A percentile compares a stretch with the other conserved stretches of the same genome.
Evolutionary conservation across 2,888 invertebrate species (phyloP).

Genomic region (Lasioglossum lativentre): DNA sequence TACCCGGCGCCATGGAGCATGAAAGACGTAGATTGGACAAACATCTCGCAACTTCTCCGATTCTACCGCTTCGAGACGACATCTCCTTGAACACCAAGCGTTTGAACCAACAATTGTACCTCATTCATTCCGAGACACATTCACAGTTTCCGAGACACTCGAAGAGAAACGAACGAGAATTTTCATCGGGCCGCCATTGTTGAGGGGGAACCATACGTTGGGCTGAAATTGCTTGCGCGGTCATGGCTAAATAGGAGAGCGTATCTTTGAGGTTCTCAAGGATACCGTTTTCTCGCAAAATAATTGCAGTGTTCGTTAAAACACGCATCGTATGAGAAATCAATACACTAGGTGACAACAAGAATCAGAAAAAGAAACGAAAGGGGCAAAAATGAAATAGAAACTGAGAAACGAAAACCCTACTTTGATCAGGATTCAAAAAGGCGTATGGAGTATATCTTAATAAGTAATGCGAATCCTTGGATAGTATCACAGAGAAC

Average conservation of each 20-base stretch:
- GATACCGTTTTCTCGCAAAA: background rate
- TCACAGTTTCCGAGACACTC: slow-evolving; percentile 11
- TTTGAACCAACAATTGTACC: background rate
- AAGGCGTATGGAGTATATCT: slow-evolving; percentile 7
- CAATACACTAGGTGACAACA: background rate
- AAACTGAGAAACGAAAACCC: slow-evolving; percentile 8
- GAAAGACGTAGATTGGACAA: slow-evolving; percentile 38
- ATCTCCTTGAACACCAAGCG: background rate
- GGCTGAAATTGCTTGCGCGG: slow-evolving; percentile 37
- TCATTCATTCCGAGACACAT: background rate
- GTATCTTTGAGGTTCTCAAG: background rate
- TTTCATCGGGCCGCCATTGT: slow-evolving; percentile 16
- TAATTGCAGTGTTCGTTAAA: background rate
- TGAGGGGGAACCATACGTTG: slow-evolving; percentile 12
- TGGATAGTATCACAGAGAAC: slow-evolving; percentile 1
- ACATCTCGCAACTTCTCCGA: slow-evolving; percentile 24
- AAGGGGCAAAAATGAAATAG: background rate
- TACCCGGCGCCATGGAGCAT: slow-evolving; percentile 65
- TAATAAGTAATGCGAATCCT: slow-evolving; percentile 2
- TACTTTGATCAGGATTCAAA: background rate
- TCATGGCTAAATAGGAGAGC: slow-evolving; percentile 18
- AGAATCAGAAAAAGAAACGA: background rate
- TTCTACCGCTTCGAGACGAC: background rate
- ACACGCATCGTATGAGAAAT: slow-evolving; percentile 14
- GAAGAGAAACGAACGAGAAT: slow-evolving; percentile 28